Evolutionary conservation across 2,888 invertebrate species (phyloP), one percentile per base, ranked within the genome.

Genomic region (Volucella inflata): DNA sequence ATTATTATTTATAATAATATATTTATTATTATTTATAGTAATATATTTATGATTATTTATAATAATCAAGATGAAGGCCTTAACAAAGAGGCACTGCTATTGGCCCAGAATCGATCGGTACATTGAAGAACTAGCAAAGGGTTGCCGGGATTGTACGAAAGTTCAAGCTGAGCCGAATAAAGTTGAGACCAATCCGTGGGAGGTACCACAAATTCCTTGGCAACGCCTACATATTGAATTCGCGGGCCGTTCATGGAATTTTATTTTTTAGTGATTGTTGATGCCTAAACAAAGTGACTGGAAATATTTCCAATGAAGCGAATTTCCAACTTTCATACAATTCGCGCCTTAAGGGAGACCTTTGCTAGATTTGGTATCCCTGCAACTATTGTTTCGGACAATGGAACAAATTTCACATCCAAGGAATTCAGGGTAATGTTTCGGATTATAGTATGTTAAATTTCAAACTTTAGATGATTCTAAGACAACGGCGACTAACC

Each of bases 341-440:
- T 48, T n/a, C 14, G 16, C n/a, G n/a, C 16, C 48, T 16, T 8
- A 48, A 48, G n/a, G 16, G 8, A 48, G 16, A 12, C 16, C 21
- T 21, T 21, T 21, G 1, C 21, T 21, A 21, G 21, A 21, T 21
- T 21, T 21, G 21, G 48, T 48, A 21, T 21, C 21, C 21, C 21
- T 3, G 21, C 3, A 21, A 21, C 21, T 21, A 21, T 21, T 21
- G 21, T 21, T 8, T 48, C 48, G 8, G 48, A 9, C 2, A 48
- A 48, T 16, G 48, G 48, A n/a, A 48, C 48, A 11, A 11, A 48
- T 12, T 48, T 48, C n/a, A 12, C n/a, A 2, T 62, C 60, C 2
- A 62, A 30, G 30, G 60, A 62, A n/a, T 62, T 62, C 46, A 0
- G 38, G 57, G 16, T 57, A 40, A 57, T 38, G 16, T 40, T 57